Evolutionary conservation across 2,888 invertebrate species (phyloP), one percentile per base, ranked within the genome.

Genomic region (Corythucha ciliata): DNA sequence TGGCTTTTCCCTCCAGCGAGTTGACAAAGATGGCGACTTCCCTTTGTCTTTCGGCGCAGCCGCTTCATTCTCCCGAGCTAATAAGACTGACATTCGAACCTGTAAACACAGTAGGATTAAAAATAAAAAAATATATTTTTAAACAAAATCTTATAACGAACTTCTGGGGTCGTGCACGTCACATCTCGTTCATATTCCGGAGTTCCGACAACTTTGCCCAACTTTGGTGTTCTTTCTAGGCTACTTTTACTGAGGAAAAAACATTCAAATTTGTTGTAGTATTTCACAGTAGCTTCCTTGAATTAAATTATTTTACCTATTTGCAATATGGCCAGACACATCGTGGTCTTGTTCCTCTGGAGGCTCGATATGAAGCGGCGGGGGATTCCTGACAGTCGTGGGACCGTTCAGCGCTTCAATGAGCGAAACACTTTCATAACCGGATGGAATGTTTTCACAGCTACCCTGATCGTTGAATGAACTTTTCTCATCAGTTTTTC

Each of bases 331-430:
- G 18, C 44, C 36, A 27, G 48, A 44, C n/a, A 36, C 10, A 12
- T 52, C 52, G 68, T 74, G 73, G 8, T 70, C 70, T 6, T 76
- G 73, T 49, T 78, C 76, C 62, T 81, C 83, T 24, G 37, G 27
- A 3, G 44, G 45, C 24, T 45, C 50, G 20, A 36, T 47, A 16
- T 33, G 33, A 26, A 58, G 49, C 2, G 56, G 53, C 1, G 54
- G 70, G 64, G 8, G 69, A 68, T 7, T 69, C 67, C 51, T 67
- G 29, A 73, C 67, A 47, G 65, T 74, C 62, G 78, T 83, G 6
- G 92, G 93, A 0, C 96, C 96, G 72, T 96, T 96, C 48, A 96
- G 73, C 3, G 96, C 96, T 72, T 96, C 96, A 60, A 96, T 86
- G 47, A 96, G 74, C 0, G 94, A 88, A 47, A 96, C 88, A 24